Base-by-base conservation (phyloP, 2,797 vertebrate species). In the Anas capensis region DNA sequence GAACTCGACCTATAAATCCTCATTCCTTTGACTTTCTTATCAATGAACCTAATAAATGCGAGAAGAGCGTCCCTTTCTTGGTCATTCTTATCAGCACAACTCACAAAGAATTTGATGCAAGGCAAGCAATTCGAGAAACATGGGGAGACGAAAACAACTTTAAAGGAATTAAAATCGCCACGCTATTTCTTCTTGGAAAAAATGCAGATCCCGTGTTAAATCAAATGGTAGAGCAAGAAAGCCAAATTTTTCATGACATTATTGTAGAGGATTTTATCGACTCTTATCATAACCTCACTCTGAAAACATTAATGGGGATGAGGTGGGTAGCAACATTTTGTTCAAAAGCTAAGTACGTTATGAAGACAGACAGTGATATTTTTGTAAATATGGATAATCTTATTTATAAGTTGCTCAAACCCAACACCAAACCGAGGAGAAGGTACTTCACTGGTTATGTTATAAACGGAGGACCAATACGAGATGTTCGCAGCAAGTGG, bases 311-410 rank as follows among this genome's bases (percentile, higher is more conserved):
- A 86, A 99, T 99, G 99, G 99, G 99, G 13, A 99, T 99, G 99
- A 98, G 99, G 90, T 99, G 99, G 99, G 98, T 99, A 77, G 99
- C 99, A 93, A 99, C 98, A 0, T 99, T 98, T 93, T 99, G 99
- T 96, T 96, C 99, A 34, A 99, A 99, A 96, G 99, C 99, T 61
- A 99, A 99, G 69, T 99, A 99, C 0, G 98, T 99, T 90, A 99
- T 99, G 97, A 99, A 99, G 98, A 99, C 99, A 8, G 99, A 99
- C 98, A 99, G 99, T n/a, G 99, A 99, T 97, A 99, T 99, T 98
- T 99, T 99, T 93, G 99, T 99, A 96, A 99, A 99, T 98, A 99
- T 99, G 99, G 99, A 99, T 97, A 99, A 99, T 92, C 98, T 99
- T 85, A 98, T 99, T 98, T 99, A 99, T 97, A 99, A 99, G 97